Conservation (phyloP, 2,888 invertebrate species). For the Cantharis rustica region DNA sequence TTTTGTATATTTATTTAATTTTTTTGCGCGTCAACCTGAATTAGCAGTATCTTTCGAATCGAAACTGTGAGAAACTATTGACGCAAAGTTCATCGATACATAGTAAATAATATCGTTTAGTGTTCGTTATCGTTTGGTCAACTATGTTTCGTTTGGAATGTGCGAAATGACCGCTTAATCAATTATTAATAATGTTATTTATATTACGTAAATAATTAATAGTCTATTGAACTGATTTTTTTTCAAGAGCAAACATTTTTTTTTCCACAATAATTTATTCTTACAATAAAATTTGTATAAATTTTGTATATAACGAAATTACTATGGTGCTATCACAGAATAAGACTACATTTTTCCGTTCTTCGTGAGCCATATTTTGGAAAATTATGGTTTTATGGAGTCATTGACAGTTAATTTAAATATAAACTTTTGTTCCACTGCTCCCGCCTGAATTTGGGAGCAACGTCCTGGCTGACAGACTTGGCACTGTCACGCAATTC, state of each 20-base stretch:
- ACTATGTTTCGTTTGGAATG: background rate
- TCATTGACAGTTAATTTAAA: conserved; percentile 46
- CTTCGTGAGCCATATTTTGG: conserved; percentile 29
- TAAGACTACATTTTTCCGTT: background rate
- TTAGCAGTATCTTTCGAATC: no score
- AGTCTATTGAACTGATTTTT: background rate
- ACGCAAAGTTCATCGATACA: background rate
- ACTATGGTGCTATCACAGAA: background rate
- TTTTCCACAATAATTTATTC: background rate
- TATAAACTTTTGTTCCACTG: conserved; percentile 44
- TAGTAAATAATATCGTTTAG: background rate
- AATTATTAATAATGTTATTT: background rate
- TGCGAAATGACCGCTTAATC: background rate
- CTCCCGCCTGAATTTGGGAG: conserved; percentile 37
- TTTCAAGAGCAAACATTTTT: background rate
- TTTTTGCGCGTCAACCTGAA: no score
- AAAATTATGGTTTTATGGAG: conserved; percentile 34
- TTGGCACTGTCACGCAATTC: conserved; percentile 37
- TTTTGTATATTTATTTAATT: background rate
- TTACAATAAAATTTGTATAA: no score
- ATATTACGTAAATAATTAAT: background rate
- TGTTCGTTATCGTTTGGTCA: background rate
- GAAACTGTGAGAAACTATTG: background rate
- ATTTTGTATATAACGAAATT: no score
- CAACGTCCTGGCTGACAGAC: conserved; percentile 38